These are phyloP conservation scores for Talpa occidentalis DNA, from an alignment of 2,113 vertebrate species.

Conservation along the genomic window DNA sequence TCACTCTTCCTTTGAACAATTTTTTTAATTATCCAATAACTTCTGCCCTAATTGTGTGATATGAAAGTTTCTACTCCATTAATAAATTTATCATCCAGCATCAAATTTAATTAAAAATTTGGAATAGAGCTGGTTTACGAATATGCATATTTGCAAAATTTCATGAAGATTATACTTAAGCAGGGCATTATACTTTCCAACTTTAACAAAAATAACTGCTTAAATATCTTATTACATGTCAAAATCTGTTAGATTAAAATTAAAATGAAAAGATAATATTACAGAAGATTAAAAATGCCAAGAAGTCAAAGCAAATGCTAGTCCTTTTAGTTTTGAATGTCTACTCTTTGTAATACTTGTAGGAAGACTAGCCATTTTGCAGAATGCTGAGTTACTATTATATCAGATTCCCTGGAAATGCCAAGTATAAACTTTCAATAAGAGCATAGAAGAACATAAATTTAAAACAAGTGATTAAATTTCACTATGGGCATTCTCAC, in stretches of 20 bases:
- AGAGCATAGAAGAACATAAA: background rate
- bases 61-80: background rate
- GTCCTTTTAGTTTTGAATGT: constrained; percentile 41
- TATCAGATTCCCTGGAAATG: background rate
- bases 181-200: background rate
- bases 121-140: background rate
- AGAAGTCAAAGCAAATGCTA: constrained; percentile 36
- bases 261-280: constrained; percentile 55
- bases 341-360: background rate
- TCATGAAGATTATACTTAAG: constrained; percentile 43
- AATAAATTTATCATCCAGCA: background rate
- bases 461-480: too few species aligned
- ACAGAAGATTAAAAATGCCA: constrained; percentile 50
- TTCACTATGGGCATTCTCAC: background rate
- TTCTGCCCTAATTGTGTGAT: background rate
- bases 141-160: constrained; percentile 28
- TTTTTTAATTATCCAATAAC: background rate
- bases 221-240: constrained; percentile 63
- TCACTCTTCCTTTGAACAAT: constrained; percentile 3
- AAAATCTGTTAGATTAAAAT: constrained; percentile 51
- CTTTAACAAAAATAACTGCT: constrained; percentile 46
- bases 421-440: constrained; percentile 1
- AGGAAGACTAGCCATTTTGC: background rate
- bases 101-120: constrained; percentile 36
- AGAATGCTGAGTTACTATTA: background rate